Base-by-base conservation (phyloP, 2,113 vertebrate genomes). In the Solea solea region DNA sequence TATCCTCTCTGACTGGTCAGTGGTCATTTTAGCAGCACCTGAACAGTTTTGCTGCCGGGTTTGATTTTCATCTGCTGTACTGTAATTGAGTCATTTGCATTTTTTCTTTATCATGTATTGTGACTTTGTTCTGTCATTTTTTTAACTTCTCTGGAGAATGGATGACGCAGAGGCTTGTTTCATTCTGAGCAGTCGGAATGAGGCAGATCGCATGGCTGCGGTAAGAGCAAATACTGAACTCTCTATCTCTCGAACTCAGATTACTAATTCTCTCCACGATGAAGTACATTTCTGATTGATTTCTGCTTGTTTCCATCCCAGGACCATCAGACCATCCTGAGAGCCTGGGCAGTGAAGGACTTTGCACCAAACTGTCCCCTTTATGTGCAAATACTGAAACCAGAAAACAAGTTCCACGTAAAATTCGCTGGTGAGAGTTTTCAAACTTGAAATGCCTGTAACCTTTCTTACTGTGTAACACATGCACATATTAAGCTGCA, bases 401-500 rank as follows among this genome's bases (percentile, higher is more conserved):
- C 97, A 40, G 97, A 98, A 89, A 98, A 99, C 81, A 99, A 99
- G 93, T 99, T 99, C 75, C 97, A 99, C 85, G 97, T 99, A 57
- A 98, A 99, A 88, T 99, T 99, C 94, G 97, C 97, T 90, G 97
- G 97, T 99, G 89, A 94, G 93, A 57, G 4, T 51, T 67, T 72
- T 2, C 10, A 16, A 45, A 34, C 55, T 49, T 21, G 21, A 21
- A 21, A 21, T 21, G 21, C 21, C 21, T 1, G 21, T 21, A 21
- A 21, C 21, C 21, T 21, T 21, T 8, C 60, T 8, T 62, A 34
- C 34, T 2, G 5, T 34, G 34, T 34, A 34, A 34, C 34, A 34
- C 34, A 34, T 34, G 3, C 3, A n/a, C n/a, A n/a, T 34, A 34
- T 34, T 34, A 34, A 34, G 5, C 5, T 34, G 34, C 34, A 34